A percentile compares a stretch with the other conserved stretches of the same genome.
phyloP scores from a whole-genome alignment of 2,888 invertebrate genomes.

The Pterostichus madidus region DNA sequence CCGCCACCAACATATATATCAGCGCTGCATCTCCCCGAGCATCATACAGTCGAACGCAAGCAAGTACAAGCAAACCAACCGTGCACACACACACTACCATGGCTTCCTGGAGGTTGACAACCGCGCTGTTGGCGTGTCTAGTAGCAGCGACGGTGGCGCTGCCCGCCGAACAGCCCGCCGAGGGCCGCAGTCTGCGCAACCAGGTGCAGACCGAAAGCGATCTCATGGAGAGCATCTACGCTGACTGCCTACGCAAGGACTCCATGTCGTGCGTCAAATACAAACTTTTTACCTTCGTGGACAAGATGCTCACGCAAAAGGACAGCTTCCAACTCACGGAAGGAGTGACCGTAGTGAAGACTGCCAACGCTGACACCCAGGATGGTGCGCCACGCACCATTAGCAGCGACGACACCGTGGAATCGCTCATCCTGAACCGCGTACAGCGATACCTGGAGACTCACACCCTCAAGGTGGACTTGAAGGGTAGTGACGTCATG shows the following conservation, averaged over 20 bases:
- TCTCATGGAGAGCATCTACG: constrained; percentile 87
- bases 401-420: constrained; percentile 83
- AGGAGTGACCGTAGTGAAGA: constrained; percentile 90
- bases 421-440: constrained; percentile 83
- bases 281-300: constrained; percentile 91
- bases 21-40: constrained; percentile 73
- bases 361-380: constrained; percentile 81
- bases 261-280: constrained; percentile 92
- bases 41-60: constrained; percentile 75
- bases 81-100: constrained; percentile 71
- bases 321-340: constrained; percentile 89
- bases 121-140: constrained; percentile 79
- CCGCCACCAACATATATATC: constrained; percentile 75
- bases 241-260: constrained; percentile 90
- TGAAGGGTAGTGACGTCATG: constrained; percentile 91
- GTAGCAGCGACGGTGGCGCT: constrained; percentile 81
- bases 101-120: constrained; percentile 77
- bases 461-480: constrained; percentile 90
- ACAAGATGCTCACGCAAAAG: constrained; percentile 90
- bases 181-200: constrained; percentile 78
- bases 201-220: constrained; percentile 86
- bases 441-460: constrained; percentile 88
- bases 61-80: constrained; percentile 53
- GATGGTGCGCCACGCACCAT: constrained; percentile 89
- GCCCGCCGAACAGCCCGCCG: constrained; percentile 82